These are phyloP conservation scores for Trichonephila inaurata DNA, from an alignment of 1,140 invertebrate genomes.

Conservation along the genomic window DNA sequence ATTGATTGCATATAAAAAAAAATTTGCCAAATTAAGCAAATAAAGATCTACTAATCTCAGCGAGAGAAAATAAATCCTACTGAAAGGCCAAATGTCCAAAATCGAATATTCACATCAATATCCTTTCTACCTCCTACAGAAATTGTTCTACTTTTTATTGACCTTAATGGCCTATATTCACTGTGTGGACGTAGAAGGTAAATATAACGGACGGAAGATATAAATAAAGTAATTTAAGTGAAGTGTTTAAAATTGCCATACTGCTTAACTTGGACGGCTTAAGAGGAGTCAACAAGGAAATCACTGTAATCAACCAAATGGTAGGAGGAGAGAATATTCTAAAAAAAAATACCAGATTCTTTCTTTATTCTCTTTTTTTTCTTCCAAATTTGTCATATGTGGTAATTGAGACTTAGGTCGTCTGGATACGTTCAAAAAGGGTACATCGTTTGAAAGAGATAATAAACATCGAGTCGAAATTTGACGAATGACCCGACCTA, in stretches of 20 bases:
- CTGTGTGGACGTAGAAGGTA: not conserved
- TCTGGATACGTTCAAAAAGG: not conserved
- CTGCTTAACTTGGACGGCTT: no score
- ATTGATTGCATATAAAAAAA: not conserved
- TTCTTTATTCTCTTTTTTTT: not conserved
- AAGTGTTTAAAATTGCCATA: no score
- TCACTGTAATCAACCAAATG: not conserved
- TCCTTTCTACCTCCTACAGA: not conserved
- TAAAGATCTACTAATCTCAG: not conserved
- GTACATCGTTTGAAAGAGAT: not conserved
- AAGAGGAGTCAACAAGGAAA: no score
- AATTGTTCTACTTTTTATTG: not conserved
- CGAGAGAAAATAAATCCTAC: not conserved
- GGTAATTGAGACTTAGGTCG: not conserved
- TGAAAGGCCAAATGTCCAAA: not conserved
- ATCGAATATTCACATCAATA: not conserved
- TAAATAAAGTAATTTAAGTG: not conserved
- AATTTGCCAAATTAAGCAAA: not conserved
- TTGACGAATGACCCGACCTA: not conserved
- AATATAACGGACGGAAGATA: not conserved
- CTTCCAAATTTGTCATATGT: not conserved
- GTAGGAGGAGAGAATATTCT: not conserved
- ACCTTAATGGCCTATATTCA: not conserved
- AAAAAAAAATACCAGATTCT: not conserved
- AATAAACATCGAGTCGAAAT: not conserved